Evolutionary conservation across 2,113 vertebrate species (phyloP), one percentile per base, ranked within the genome.

Genomic region (Reinhardtius hippoglossoides): DNA sequence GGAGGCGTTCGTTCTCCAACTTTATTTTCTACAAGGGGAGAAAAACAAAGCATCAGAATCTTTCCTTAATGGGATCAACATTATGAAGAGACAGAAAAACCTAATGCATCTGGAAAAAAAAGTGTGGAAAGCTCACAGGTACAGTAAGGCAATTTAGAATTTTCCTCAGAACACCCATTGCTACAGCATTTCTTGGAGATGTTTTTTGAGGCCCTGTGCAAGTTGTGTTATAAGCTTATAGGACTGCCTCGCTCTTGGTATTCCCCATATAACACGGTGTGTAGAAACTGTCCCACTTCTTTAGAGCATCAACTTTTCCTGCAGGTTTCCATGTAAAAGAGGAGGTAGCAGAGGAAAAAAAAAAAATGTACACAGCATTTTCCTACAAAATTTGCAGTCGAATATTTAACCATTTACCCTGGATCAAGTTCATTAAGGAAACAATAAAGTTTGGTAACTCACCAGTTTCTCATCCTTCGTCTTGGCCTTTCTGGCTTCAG

Each of bases 401-500:
- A 21, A 21, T 52, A 7, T 52, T 52, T 18, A 52, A 52, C 9
- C 20, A 52, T 52, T 52, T 52, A n/a, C 2, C 16, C 18, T 50
- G n/a, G 18, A 21, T 54, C 18, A 21, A 54, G 50, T 21, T 3
- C 44, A 48, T 16, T 18, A 42, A 50, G 0, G 16, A 20, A 8
- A 54, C 48, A 20, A 16, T 20, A 5, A 4, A 18, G 6, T 50
- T 2, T 2, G 21, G 8, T 5, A 9, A 2, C 81, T 79, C 93
- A 99, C 98, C 96, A 88, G 96, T 94, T 99, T 99, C 20, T 97
- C 95, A 63, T 97, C 97, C 85, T 99, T 99, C 80, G 96, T 94
- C 97, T 96, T 97, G 85, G 96, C 94, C 90, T 99, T 99, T 85
- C 96, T 96, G 87, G 96, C 97, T 92, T 99, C 98, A 0, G 97